phyloP scores from a whole-genome alignment of 2,888 invertebrate genomes.

The Morpho deidamia region DNA sequence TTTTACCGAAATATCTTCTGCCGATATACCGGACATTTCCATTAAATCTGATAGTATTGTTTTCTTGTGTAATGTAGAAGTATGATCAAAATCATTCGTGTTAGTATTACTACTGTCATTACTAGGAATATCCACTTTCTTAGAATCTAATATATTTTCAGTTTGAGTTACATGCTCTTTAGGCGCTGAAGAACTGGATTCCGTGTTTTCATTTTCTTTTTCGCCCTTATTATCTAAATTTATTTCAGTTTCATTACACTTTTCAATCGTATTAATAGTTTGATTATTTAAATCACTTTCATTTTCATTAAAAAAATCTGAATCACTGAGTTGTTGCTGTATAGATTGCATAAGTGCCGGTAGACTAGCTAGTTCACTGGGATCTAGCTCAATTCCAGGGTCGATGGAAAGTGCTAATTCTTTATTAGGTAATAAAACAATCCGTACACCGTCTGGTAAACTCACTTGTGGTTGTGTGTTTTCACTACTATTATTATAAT shows the following conservation, averaged over 20 bases:
- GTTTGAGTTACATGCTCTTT: background rate
- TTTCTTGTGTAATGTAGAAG: conserved; percentile 24
- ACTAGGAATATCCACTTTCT: background rate
- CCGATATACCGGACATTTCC: conserved; percentile 69
- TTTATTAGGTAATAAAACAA: conserved; percentile 37
- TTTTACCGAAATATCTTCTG: conserved; percentile 40
- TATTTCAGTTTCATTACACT: background rate
- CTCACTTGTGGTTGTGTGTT: conserved; percentile 6
- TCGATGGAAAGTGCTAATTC: conserved; percentile 35
- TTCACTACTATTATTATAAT: background rate
- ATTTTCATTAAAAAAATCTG: background rate
- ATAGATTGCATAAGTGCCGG: conserved; percentile 37
- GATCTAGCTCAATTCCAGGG: conserved; percentile 27
- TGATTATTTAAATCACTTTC: background rate
- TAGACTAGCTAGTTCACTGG: conserved; percentile 29
- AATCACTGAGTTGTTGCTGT: conserved; percentile 32
- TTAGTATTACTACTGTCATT: background rate
- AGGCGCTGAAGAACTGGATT: background rate
- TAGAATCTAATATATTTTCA: background rate
- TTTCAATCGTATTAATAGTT: background rate
- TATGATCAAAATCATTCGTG: background rate
- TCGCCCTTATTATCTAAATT: background rate
- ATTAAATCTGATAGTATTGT: conserved; percentile 64
- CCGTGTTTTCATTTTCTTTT: background rate
- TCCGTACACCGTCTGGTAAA: conserved; percentile 38